phyloP scores from a whole-genome alignment of 92 coral and sea anemone genomes.

The Isaurus tuberculatus region DNA sequence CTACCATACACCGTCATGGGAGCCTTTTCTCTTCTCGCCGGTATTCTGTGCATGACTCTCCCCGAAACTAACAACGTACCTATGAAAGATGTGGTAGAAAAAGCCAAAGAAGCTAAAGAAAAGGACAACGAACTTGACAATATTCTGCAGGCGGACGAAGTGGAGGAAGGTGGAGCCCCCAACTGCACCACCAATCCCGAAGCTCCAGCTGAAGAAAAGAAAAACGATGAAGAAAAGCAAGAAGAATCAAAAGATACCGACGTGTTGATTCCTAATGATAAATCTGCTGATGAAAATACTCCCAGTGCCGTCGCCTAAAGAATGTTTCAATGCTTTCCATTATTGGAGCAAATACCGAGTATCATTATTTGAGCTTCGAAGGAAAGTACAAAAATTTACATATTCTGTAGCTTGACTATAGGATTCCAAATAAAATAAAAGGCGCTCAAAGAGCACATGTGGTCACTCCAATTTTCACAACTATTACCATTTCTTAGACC shows the following conservation, averaged over 20 bases:
- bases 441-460: no score
- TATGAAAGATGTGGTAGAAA: constrained; percentile 11
- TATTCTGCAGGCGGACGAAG: constrained; percentile 3
- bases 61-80: constrained; percentile 24
- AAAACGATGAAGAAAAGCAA: not conserved
- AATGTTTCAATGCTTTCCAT: not conserved
- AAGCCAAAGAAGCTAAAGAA: not conserved
- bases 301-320: not conserved
- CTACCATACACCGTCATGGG: constrained; percentile 43
- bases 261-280: not conserved
- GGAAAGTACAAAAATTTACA: no score
- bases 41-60: constrained; percentile 28
- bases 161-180: constrained; percentile 6
- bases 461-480: no score
- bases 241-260: not conserved
- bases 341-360: no score
- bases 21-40: constrained; percentile 13
- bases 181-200: not conserved
- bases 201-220: not conserved
- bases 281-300: not conserved
- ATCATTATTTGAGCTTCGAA: no score
- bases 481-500: no score
- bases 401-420: no score
- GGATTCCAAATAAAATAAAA: no score
- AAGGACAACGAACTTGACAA: constrained; percentile 10